Evolutionary conservation across 2,888 invertebrate species (phyloP), one percentile per base, ranked within the genome.

Genomic region (Hydraecia micacea): DNA sequence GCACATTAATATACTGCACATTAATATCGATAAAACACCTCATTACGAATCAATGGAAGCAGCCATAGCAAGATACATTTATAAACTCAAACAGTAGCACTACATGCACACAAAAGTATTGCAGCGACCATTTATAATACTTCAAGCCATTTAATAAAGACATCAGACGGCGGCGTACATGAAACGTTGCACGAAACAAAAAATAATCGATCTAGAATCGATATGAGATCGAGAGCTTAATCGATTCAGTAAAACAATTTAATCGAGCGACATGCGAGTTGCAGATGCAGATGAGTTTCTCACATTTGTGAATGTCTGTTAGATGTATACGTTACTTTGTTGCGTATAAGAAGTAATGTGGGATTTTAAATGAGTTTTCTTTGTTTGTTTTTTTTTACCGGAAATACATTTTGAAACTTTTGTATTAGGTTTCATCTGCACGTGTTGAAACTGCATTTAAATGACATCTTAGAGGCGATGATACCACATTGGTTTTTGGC

Each of bases 231-330:
- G 92, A 93, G 91, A 91, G 90, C 93, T 95, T 96, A 96, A 96
- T 96, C 95, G 96, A 96, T 95, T 95, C 94, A 91, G 94, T 91
- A 93, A 95, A 95, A 95, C 96, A 95, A 95, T 96, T 96, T 95
- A 94, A 94, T 94, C 93, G 91, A 91, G 92, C 91, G 90, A 93
- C 93, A 92, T 91, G 92, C 93, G 89, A 90, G 91, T 91, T 87
- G 91, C 89, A 89, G 86, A 94, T 95, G 95, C 92, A 94, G 92
- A 95, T 95, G 92, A 93, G 92, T 87, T 93, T 95, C 91, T 92
- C 92, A 92, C 91, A 91, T 91, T 89, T 86, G 87, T 88, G 87
- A 84, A 70, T 67, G 81, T 86, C 73, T 73, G 75, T 85, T 84
- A 85, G 84, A 86, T 77, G 52, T 77, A 73, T 79, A 58, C 15